Base-by-base conservation (phyloP, 2,797 vertebrate species). In the Catostomus latipinnis region DNA sequence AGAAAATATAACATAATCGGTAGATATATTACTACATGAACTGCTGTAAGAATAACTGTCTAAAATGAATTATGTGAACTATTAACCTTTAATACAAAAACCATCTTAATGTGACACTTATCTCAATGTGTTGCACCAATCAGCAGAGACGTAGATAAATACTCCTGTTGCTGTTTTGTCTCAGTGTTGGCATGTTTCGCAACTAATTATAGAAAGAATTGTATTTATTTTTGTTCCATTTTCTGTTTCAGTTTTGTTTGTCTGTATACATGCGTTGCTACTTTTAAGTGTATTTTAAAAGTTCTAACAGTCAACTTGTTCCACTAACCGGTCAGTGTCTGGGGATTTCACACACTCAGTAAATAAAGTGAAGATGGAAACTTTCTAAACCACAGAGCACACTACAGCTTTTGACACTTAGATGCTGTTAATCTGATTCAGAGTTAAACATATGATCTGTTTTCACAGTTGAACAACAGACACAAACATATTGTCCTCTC, bases 311-410 rank as follows among this genome's bases (percentile, higher is more conserved):
- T 70, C 10, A 1, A 11, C 57, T 71, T 79, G 65, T 83, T 81
- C 73, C 80, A 82, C 71, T 83, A 62, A 75, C 62, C 79, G 81
- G 75, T 68, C 82, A 46, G 68, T 70, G 78, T 73, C 67, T 68
- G 73, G 61, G 62, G 53, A 66, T 60, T 81, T 82, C 57, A 82
- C 49, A 76, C 67, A 75, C 34, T 79, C 82, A 78, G 63, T 43
- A 58, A 74, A 18, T 52, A 4, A 81, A 68, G 65, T 13, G 78
- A 54, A 69, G 78, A 84, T 82, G 83, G 85, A 86, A 86, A 86
- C 83, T 86, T 76, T 82, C 18, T 1, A 86, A 86, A 86, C 85
- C 85, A 69, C 85, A 86, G 66, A 70, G 68, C 49, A 53, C 75
- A 76, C 85, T 81, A 74, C 16, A 76, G 81, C 67, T 79, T 81